Evolutionary conservation across 2,888 invertebrate genomes (phyloP), one percentile per base, ranked within the genome.

Genomic region (Rhabditoides inermis): DNA sequence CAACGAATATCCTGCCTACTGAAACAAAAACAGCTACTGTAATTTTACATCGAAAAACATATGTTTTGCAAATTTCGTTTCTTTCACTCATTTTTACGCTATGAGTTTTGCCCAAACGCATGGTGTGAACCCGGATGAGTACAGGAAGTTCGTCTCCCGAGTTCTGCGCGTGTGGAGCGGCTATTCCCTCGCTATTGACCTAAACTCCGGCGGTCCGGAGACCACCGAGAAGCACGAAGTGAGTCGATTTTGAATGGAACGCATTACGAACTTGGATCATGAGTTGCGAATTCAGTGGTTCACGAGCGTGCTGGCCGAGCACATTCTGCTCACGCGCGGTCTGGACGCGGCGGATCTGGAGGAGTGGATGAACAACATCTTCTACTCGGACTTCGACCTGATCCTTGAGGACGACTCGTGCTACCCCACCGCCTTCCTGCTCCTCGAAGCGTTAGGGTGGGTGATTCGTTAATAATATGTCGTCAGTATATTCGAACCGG

Each of bases 341-440:
- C 44, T 69, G 42, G 61, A 65, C 48, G 58, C 58, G 20, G 67
- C 65, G 20, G 65, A 59, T 12, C 53, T 70, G 15, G 67, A 65
- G 36, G 67, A 69, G 22, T 70, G 70, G 70, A 49, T 70, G 23
- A 61, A 60, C 3, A 56, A 54, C 22, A 47, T 66, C 22, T 56
- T 70, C 22, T 63, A 70, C 47, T 51, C 60, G 37, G 68, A 65
- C 23, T 68, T 70, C 51, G 61, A 66, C 51, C 53, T 70, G 36
- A 51, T 69, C 52, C 49, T 68, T 15, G 70, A 70, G 32, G 70
- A 70, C 49, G 68, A 63, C 39, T 63, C 64, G 36, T 48, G 56
- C 7, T 61, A 63, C 52, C 60, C 58, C 30, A 65, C 67, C 22
- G 41, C 61, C 3, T 55, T 58, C 32, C 46, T 68, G n/a, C 52